These are phyloP conservation scores for Centruroides vittatus DNA, from an alignment of 1,140 invertebrate genomes.

Conservation along the genomic window DNA sequence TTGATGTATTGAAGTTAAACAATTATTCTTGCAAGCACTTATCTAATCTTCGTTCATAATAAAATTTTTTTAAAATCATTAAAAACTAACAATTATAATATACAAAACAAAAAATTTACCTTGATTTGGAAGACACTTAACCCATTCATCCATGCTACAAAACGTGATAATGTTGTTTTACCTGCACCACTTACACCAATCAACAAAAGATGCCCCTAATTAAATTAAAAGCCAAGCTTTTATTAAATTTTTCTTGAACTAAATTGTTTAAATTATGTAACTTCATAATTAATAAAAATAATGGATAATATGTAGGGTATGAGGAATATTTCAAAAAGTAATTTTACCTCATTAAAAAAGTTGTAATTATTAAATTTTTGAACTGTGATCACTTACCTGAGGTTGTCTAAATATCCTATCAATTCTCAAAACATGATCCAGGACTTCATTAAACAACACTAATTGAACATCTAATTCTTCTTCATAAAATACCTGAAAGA, in stretches of 20 bases:
- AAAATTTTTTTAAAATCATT: not conserved
- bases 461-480: slow-evolving; percentile 97
- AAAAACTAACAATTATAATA: not conserved
- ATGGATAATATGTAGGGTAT: not conserved
- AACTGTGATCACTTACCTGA: slow-evolving; percentile 35
- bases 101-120: slow-evolving; percentile 27
- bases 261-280: not conserved
- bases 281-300: not conserved
- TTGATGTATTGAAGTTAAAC: not conserved
- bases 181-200: slow-evolving; percentile 97
- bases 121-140: slow-evolving; percentile 96
- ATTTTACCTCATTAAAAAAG: not conserved
- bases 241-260: too few species aligned
- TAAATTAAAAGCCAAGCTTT: not conserved
- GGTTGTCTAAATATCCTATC: slow-evolving; percentile 98
- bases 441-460: slow-evolving; percentile 95
- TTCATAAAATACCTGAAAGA: slow-evolving; percentile 84
- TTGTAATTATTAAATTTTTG: not conserved
- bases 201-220: slow-evolving; percentile 70
- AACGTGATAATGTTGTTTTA: slow-evolving; percentile 95
- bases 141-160: slow-evolving; percentile 99
- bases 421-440: slow-evolving; percentile 96
- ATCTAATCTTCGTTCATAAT: not conserved
- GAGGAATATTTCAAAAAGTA: not conserved
- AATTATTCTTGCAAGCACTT: not conserved